Conservation (phyloP, 2,797 vertebrate genomes). For the Paratrypauchen microcephalus region DNA sequence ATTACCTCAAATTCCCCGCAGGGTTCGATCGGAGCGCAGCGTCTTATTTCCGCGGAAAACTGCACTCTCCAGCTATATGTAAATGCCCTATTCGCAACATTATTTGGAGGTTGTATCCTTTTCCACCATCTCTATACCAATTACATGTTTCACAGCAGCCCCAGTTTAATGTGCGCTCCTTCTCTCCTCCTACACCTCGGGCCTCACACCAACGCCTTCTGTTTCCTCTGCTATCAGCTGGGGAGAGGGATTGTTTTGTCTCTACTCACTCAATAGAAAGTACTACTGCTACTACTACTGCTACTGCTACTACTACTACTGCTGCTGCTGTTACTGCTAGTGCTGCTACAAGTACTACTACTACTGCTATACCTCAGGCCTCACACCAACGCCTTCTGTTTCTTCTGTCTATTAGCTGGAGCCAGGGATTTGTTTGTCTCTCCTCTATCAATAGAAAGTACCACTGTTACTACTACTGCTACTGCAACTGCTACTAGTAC, state of each 20-base stretch:
- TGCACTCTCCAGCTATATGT: slow-evolving; percentile 13
- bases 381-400: too few relatives aligned
- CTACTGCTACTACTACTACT: too few relatives aligned
- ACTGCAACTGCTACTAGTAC: too few relatives aligned
- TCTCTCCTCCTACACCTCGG: slow-evolving; percentile 13
- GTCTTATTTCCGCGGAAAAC: slow-evolving; percentile 5
- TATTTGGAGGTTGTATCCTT: slow-evolving; percentile 44
- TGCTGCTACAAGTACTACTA: too few relatives aligned
- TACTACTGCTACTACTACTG: too few relatives aligned
- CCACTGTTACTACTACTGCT: too few relatives aligned
- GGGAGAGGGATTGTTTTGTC: slow-evolving; percentile 62
- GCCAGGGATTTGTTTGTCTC: too few relatives aligned
- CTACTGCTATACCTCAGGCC: too few relatives aligned
- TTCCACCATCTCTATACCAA: slow-evolving; percentile 36
- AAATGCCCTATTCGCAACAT: slow-evolving; percentile 4
- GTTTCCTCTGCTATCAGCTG: slow-evolving; percentile 50
- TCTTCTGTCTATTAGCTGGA: too few relatives aligned
- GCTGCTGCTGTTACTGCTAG: too few relatives aligned
- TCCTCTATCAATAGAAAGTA: too few relatives aligned
- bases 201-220: slow-evolving; percentile 40
- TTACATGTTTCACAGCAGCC: slow-evolving; percentile 39
- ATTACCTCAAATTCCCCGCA: neutral
- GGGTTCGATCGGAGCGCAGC: neutral
- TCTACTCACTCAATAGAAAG: slow-evolving; percentile 40
- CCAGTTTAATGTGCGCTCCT: slow-evolving; percentile 54